Conservation (phyloP, 2,797 vertebrate genomes). For the Falco columbarius region DNA sequence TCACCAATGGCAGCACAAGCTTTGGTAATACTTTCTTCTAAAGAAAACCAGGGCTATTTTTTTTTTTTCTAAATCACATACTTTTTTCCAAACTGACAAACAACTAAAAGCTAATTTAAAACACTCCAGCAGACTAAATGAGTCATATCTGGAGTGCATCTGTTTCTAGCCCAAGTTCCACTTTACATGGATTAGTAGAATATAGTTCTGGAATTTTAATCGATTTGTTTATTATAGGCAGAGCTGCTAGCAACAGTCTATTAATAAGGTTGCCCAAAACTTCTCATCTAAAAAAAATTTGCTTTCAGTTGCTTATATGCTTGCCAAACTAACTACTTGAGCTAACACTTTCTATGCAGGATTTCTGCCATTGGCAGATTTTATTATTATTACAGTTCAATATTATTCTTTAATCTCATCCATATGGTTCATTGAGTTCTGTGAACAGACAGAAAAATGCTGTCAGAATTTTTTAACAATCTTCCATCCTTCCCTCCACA, state of each 20-base stretch:
- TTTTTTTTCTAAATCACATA: not conserved
- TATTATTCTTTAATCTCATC: constrained; percentile 30
- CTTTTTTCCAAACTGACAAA: constrained; percentile 39
- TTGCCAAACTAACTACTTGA: constrained; percentile 21
- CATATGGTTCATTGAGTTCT: constrained; percentile 7
- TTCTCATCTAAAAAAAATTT: not conserved
- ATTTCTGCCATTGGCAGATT: not conserved
- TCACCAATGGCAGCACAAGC: not conserved
- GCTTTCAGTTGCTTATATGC: not conserved
- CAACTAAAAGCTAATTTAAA: constrained; percentile 64
- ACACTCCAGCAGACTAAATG: constrained; percentile 38
- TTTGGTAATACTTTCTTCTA: constrained; percentile 11
- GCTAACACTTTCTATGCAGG: not conserved
- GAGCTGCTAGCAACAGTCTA: constrained; percentile 24
- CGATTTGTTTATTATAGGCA: constrained; percentile 51
- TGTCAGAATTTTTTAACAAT: not conserved
- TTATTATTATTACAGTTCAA: constrained; percentile 32
- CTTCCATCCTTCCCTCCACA: not conserved
- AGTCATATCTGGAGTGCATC: constrained; percentile 64
- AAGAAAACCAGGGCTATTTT: not conserved
- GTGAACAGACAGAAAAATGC: not conserved
- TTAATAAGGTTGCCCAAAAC: constrained; percentile 29
- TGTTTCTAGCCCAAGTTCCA: constrained; percentile 50
- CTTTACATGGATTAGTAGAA: constrained; percentile 43
- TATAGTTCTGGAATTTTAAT: constrained; percentile 54